A percentile compares a stretch with the other conserved stretches of the same genome.
Conservation (phyloP, 2,113 vertebrate species). For the Sinocyclocheilus anophthalmus region DNA sequence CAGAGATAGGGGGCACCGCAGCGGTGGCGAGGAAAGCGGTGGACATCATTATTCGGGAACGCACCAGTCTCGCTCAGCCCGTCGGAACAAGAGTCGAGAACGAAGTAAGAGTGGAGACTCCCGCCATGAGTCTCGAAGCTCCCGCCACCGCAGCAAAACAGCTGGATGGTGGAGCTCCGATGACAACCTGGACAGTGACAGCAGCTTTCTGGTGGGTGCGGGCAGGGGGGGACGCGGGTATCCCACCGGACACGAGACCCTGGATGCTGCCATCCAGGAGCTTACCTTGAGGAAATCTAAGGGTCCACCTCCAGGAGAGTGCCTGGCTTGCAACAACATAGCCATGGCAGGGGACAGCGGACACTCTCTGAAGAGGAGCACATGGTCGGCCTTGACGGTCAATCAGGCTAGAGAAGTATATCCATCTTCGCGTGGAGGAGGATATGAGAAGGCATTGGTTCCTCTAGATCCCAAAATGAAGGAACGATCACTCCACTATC, state of each 20-base stretch:
- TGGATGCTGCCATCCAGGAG: constrained; percentile 95
- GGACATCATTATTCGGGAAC: constrained; percentile 73
- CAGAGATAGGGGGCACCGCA: constrained; percentile 78
- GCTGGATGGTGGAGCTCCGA: constrained; percentile 99
- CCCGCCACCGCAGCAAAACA: constrained; percentile 88
- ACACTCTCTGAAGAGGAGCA: constrained; percentile 93
- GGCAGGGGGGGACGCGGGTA: constrained; percentile 65
- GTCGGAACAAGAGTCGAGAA: constrained; percentile 88
- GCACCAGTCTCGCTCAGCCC: constrained; percentile 84
- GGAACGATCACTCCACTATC: constrained; percentile 92
- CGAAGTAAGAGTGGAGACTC: constrained; percentile 92
- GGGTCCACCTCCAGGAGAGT: constrained; percentile 83
- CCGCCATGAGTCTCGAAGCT: constrained; percentile 78
- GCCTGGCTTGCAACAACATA: constrained; percentile 92
- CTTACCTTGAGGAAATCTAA: constrained; percentile 94
- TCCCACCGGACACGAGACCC: constrained; percentile 86
- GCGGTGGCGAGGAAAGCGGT: constrained; percentile 78
- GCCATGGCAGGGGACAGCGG: constrained; percentile 81
- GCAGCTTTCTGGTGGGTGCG: constrained; percentile 86
- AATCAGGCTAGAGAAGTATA: constrained; percentile 96
- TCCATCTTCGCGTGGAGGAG: constrained; percentile 73
- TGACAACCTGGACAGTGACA: constrained; percentile 98
- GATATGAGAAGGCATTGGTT: no score
- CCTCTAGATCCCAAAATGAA: constrained; percentile 78
- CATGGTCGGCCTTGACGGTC: constrained; percentile 98